Evolutionary conservation across 2,113 vertebrate species (phyloP), one percentile per base, ranked within the genome.

Genomic region (Reinhardtius hippoglossoides): DNA sequence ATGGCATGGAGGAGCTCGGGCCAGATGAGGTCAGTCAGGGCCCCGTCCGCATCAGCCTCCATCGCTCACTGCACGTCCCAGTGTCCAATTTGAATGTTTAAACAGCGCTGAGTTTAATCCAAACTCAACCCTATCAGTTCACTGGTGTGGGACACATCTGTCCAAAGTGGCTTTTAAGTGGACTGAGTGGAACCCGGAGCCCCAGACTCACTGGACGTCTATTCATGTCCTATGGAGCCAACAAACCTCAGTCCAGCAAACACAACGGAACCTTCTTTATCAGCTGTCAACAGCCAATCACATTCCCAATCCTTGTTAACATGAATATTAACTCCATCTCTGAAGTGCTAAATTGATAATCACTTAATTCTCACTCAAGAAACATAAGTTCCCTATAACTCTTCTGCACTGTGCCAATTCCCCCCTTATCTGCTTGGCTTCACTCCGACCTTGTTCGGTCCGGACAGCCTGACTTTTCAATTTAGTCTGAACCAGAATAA

Each of bases 21-120:
- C 67, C 71, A 60, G 26, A 42, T 62, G 74, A 79, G 85, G 83
- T 80, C 78, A 70, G 57, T 40, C 52, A 44, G 56, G 52, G 65
- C 64, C 56, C 50, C 24, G 42, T 78, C 21, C 59, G 40, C 66
- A 68, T 64, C 70, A 64, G 68, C 64, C 37, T 15, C 57, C 67
- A 18, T 78, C 62, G n/a, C 57, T 3, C 48, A 26, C 37, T 3
- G 55, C 21, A 13, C 54, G 35, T 50, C 56, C 56, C 26, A 26
- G 8, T 20, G 68, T 73, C 56, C 57, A 54, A 10, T 70, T 67
- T 62, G 50, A 63, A 72, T 70, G 79, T 82, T 56, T 50, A 74
- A 74, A 67, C 60, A 69, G 64, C 58, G 48, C 2, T 12, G 31
- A 12, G 60, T 69, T 81, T 57, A 23, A 35, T 44, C 48, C 35